Percentiles rank a stretch among this genome's conserved stretches.
Evolutionary conservation across 2,113 vertebrate species (phyloP).

Genomic region (Verasper variegatus): DNA sequence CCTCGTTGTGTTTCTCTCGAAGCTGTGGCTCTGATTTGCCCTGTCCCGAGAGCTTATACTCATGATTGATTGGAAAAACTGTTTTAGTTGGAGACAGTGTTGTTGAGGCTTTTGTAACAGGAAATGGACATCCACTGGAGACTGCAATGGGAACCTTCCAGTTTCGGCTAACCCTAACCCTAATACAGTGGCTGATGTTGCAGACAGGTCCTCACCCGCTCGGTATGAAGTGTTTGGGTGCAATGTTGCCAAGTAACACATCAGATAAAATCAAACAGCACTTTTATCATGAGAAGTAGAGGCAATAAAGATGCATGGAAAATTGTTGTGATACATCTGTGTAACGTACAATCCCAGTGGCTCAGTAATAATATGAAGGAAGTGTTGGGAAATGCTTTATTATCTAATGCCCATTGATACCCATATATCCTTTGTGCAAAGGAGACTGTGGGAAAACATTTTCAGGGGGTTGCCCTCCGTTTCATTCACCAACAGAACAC

Average conservation of each 20-base stretch:
- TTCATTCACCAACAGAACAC: constrained; percentile 22
- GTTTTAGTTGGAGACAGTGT: constrained; percentile 57
- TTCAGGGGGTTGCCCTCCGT: not conserved
- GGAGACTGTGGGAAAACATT: constrained; percentile 27
- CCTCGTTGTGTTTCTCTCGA: constrained; percentile 32
- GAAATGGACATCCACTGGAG: constrained; percentile 65
- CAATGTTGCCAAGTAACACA: not conserved
- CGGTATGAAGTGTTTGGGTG: not conserved
- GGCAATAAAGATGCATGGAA: not conserved
- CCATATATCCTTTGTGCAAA: constrained; percentile 2
- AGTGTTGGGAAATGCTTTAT: not conserved
- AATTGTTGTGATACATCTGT: not conserved
- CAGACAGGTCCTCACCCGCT: not conserved
- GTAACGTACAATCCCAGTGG: not conserved
- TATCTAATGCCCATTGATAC: too few species aligned
- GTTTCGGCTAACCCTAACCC: constrained; percentile 27
- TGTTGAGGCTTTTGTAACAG: constrained; percentile 55
- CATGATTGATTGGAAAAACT: constrained; percentile 70
- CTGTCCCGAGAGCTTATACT: constrained; percentile 36
- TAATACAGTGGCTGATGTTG: constrained; percentile 21
- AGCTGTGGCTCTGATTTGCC: constrained; percentile 27
- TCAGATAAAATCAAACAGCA: not conserved
- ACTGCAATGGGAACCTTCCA: constrained; percentile 60
- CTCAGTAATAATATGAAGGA: not conserved
- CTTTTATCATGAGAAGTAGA: not conserved